Conservation (phyloP, 2,113 vertebrate species). For the Burhinus oedicnemus region DNA sequence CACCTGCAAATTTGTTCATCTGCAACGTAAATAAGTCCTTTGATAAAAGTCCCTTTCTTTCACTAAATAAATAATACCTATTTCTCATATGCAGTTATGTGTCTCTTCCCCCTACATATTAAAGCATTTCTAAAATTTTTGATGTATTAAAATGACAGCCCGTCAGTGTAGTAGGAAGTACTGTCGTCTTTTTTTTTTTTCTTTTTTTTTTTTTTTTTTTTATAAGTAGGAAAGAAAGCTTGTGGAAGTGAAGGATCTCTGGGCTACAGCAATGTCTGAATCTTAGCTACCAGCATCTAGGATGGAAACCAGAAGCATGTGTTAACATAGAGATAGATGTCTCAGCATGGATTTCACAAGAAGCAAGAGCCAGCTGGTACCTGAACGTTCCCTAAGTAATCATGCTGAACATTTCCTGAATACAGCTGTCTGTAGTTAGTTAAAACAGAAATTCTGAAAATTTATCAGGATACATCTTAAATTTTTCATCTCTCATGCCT, state of each 20-base stretch:
- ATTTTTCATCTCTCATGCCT: background rate
- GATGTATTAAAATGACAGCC: background rate
- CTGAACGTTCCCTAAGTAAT: background rate
- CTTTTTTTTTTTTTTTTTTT: background rate
- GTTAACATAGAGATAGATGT: background rate
- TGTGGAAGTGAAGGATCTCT: background rate
- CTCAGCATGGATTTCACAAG: background rate
- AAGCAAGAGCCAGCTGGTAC: background rate
- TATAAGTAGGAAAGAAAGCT: background rate
- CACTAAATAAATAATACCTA: background rate
- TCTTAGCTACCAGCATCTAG: background rate
- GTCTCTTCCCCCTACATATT: background rate
- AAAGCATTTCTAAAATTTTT: background rate
- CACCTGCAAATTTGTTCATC: background rate
- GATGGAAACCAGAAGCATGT: background rate
- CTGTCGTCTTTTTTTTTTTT: background rate
- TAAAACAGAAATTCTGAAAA: background rate
- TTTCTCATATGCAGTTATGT: background rate
- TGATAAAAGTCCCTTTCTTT: background rate
- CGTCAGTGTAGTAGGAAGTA: background rate
- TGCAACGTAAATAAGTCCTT: background rate
- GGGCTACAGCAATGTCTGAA: background rate
- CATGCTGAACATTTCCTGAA: background rate
- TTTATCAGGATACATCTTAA: background rate
- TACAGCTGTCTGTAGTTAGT: background rate